Evolutionary conservation across 2,797 vertebrate genomes (phyloP), one percentile per base, ranked within the genome.

Genomic region (Florisuga fusca): DNA sequence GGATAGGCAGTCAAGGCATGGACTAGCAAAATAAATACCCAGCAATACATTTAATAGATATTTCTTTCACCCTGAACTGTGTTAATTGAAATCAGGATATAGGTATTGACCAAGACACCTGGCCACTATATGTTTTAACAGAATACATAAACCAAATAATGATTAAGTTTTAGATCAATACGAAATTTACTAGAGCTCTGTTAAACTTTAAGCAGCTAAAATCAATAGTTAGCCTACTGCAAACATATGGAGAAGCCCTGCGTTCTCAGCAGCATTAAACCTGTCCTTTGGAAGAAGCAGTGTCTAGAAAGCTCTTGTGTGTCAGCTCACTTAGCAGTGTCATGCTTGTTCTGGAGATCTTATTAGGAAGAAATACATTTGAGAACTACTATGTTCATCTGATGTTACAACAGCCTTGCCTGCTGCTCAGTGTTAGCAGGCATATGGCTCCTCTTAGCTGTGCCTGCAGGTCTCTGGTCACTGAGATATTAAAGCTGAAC

Each of bases 81-180:
- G 82, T 86, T 94, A 93, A 96, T 93, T 96, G 92, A 94, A 95
- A 95, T 81, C 50, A 62, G 54, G 73, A 15, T 72, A 68, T 41
- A 72, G 75, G 46, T 95, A 96, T 96, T 91, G 95, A 97, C 66
- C 68, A 18, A 46, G 31, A 89, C 54, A 92, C 38, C 82, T 83
- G 63, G 51, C 48, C n/a, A 54, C 55, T 86, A 4, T 50, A 43
- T 63, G 48, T 88, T 90, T 94, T 90, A 94, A 72, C 62, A 88
- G 87, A 89, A 63, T 25, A 46, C 48, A 86, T 69, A 84, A 92
- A 93, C 34, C 63, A 58, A 87, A 93, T 92, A 78, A 91, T 57
- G 91, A 75, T 85, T 92, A 84, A 76, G 43, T 87, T 94, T 92
- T 66, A 76, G 51, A 78, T 93, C 54, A 0, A 95, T 94, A 94